Evolutionary conservation across 2,888 invertebrate genomes (phyloP).

Genomic region (Dioctria rufipes): DNA sequence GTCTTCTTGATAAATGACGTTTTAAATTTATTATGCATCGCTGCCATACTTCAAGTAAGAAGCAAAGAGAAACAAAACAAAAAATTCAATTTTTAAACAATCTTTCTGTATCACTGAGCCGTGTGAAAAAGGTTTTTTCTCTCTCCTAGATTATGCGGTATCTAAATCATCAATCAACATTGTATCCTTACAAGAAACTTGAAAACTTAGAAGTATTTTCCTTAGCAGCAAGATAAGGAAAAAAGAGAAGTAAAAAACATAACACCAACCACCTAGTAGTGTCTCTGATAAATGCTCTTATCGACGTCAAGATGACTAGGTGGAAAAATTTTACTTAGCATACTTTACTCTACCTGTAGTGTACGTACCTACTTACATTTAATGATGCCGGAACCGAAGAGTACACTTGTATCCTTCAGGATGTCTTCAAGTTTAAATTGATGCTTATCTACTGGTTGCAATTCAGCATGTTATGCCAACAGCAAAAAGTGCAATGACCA

Average conservation of each 20-base stretch:
- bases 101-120: too few species aligned
- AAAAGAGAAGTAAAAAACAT: not conserved
- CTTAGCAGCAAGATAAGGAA: not conserved
- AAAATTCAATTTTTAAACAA: too few species aligned
- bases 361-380: not conserved
- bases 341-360: not conserved
- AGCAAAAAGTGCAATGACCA: conserved; percentile 37
- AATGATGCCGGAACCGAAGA: not conserved
- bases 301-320: conserved; percentile 36
- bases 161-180: conserved; percentile 31
- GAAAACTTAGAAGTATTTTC: conserved; percentile 16
- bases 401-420: not conserved
- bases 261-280: not conserved
- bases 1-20: conserved; percentile 22
- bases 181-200: conserved; percentile 7
- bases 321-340: conserved; percentile 33
- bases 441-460: not conserved
- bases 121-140: conserved; percentile 1
- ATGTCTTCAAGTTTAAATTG: not conserved
- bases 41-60: not conserved
- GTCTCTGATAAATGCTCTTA: conserved; percentile 19
- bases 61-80: too few species aligned
- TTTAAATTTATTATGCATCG: conserved; percentile 26
- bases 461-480: not conserved
- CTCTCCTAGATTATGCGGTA: not conserved